phyloP scores from a whole-genome alignment of 2,113 vertebrate genomes.

The Campylorhamphus procurvoides region DNA sequence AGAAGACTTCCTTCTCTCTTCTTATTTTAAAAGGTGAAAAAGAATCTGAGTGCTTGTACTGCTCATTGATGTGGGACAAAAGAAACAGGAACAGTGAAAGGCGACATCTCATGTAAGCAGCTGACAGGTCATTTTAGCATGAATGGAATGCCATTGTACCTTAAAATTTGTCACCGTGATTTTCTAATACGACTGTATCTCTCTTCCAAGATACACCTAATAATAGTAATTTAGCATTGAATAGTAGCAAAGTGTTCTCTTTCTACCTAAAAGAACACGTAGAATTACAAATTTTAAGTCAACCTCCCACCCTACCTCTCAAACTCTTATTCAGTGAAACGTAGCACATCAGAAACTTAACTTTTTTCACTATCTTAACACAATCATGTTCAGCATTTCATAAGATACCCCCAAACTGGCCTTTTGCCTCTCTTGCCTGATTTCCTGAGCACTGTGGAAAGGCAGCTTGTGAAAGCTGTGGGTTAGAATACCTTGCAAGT shows the following conservation, averaged over 20 bases:
- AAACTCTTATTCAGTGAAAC: background rate
- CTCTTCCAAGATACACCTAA: background rate
- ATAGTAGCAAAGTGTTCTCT: background rate
- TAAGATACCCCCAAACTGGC: background rate
- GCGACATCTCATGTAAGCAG: background rate
- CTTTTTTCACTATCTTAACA: background rate
- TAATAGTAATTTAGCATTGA: background rate
- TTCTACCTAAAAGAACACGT: background rate
- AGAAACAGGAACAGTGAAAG: background rate
- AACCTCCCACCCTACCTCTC: background rate
- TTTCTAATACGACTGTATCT: background rate
- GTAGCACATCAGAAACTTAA: background rate
- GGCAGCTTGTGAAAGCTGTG: background rate
- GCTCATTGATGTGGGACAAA: background rate
- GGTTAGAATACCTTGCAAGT: background rate
- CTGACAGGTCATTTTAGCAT: background rate
- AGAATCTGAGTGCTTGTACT: background rate
- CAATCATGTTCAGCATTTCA: fast-evolving
- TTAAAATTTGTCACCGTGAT: background rate
- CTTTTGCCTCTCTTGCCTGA: background rate
- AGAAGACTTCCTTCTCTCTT: background rate
- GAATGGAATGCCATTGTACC: background rate
- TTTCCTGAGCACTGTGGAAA: background rate
- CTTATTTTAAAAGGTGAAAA: background rate
- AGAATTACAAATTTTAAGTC: background rate